Conservation (phyloP, 2,797 vertebrate genomes). For the Notamacropus eugenii region DNA sequence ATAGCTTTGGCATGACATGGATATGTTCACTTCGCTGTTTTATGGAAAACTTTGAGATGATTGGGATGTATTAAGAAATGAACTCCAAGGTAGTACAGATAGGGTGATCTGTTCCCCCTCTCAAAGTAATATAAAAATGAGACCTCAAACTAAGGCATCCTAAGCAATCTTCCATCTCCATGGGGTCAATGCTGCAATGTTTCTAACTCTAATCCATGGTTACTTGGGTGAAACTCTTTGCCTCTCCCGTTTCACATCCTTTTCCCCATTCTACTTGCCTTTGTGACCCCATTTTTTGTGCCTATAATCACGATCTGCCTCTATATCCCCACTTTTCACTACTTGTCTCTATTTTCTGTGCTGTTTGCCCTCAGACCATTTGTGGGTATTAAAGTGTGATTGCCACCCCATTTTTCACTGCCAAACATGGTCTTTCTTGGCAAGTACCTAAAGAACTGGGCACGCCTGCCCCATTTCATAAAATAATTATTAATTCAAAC, state of each 20-base stretch:
- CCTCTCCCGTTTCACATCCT: neutral
- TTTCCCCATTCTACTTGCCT: neutral
- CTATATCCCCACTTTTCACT: no score
- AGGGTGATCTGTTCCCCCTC: neutral
- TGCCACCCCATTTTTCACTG: no score
- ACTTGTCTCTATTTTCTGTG: no score
- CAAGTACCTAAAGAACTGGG: no score
- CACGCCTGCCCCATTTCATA: no score
- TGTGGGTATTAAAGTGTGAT: no score
- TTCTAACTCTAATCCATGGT: neutral
- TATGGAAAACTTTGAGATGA: neutral
- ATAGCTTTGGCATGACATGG: neutral
- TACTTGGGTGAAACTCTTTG: neutral
- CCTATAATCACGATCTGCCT: no score
- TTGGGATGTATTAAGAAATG: neutral
- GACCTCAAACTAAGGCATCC: neutral
- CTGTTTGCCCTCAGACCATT: no score
- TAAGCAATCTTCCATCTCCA: neutral
- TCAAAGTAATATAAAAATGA: neutral
- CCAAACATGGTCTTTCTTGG: no score
- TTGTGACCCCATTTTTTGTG: neutral
- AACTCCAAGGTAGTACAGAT: neutral
- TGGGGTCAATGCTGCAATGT: neutral
- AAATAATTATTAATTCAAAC: no score
- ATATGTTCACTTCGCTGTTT: neutral